Conservation (phyloP, 2,113 vertebrate species). For the Lonchura striata region DNA sequence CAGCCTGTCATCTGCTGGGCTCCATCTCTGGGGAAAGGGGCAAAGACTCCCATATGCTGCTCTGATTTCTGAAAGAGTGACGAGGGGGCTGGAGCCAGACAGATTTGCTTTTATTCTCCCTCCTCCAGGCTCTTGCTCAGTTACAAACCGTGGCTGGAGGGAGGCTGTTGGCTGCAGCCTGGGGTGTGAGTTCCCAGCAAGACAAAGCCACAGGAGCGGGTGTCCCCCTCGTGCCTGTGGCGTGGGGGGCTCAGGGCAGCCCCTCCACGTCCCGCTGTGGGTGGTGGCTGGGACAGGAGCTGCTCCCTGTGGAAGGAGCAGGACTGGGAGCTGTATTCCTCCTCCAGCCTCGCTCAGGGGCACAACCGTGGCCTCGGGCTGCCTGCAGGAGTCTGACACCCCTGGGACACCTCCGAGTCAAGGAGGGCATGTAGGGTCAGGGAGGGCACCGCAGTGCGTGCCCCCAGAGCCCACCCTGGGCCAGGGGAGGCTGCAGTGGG, state of each 20-base stretch:
- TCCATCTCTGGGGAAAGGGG: slow-evolving; percentile 55
- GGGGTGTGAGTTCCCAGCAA: neutral
- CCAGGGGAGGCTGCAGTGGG: neutral
- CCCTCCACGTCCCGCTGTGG: neutral
- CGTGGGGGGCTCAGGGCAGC: accelerated
- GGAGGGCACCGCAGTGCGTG: accelerated
- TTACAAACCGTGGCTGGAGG: neutral
- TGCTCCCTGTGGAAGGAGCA: neutral
- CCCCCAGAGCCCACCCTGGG: neutral
- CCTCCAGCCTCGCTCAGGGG: neutral
- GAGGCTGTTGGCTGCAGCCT: neutral
- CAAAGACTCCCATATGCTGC: slow-evolving; percentile 53
- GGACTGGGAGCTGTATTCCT: neutral
- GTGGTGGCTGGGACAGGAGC: neutral
- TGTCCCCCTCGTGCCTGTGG: neutral
- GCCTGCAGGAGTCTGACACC: neutral
- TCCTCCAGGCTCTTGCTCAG: neutral
- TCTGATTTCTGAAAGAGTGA: slow-evolving; percentile 16
- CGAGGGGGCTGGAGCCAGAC: slow-evolving; percentile 35
- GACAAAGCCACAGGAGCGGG: neutral
- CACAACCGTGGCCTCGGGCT: neutral
- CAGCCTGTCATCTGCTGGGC: slow-evolving; percentile 43
- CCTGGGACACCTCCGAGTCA: neutral
- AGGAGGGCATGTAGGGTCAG: neutral
- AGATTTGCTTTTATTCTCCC: slow-evolving; percentile 34